Conservation (phyloP, 2,888 invertebrate genomes). For the Anticlea derivata region DNA sequence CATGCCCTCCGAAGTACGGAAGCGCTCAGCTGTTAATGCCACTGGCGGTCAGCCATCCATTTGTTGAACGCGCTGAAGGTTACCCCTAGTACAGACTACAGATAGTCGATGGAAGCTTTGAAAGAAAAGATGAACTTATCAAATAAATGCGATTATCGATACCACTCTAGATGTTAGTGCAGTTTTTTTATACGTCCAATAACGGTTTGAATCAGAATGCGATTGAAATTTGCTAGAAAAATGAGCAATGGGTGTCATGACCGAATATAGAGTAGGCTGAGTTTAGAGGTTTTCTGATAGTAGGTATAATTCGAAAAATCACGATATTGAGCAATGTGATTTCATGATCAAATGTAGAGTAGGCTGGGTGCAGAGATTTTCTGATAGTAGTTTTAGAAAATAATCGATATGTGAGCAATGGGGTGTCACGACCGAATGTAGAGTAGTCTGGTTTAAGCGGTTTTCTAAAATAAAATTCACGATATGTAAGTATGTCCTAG, state of each 20-base stretch:
- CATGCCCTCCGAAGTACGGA: no score
- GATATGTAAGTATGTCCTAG: no score
- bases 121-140: background rate
- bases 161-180: constrained; percentile 24
- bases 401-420: no score
- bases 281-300: constrained; percentile 18
- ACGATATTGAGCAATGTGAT: no score
- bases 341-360: background rate
- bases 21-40: no score
- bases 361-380: background rate
- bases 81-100: no score
- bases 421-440: constrained; percentile 22
- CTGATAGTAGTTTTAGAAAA: no score
- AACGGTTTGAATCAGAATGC: constrained; percentile 46
- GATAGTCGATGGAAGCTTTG: no score
- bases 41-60: no score
- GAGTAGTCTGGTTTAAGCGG: background rate
- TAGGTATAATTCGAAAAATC: no score
- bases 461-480: no score
- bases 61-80: no score
- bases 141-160: constrained; percentile 4
- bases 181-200: constrained; percentile 44
- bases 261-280: constrained; percentile 36
- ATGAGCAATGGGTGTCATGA: constrained; percentile 50
- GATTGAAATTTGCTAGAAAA: constrained; percentile 48